These are phyloP conservation scores for Halcyon leucocephala DNA, from an alignment of 2,797 vertebrate genomes.

Conservation along the genomic window DNA sequence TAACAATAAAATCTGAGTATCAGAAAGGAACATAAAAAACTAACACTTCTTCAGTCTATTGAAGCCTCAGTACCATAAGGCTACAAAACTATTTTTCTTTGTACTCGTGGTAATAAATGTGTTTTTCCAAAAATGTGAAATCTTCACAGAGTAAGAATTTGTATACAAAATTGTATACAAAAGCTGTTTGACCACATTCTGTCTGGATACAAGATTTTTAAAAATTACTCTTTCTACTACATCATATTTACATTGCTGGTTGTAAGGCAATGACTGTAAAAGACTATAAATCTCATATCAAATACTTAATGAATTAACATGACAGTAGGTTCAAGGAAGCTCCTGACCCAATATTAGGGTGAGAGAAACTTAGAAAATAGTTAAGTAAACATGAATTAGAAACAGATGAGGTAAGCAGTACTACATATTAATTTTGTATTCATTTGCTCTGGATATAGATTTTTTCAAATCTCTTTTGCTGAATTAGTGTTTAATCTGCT, in stretches of 20 bases:
- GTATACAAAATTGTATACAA: background rate
- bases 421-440: background rate
- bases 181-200: background rate
- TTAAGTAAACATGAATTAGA: background rate
- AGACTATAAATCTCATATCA: background rate
- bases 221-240: background rate
- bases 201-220: background rate
- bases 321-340: background rate
- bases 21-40: constrained; percentile 48
- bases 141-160: background rate
- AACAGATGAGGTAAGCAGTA: background rate
- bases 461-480: background rate
- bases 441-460: background rate
- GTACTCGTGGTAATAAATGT: constrained; percentile 11
- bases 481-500: background rate
- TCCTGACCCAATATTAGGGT: background rate
- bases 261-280: background rate
- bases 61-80: background rate
- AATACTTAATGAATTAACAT: background rate
- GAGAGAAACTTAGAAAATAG: background rate
- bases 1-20: constrained; percentile 58
- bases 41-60: constrained; percentile 11
- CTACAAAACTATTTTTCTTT: background rate
- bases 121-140: constrained; percentile 35
- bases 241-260: background rate